Conservation (phyloP, 1,140 invertebrate species). For the Leptoteleia sp. region DNA sequence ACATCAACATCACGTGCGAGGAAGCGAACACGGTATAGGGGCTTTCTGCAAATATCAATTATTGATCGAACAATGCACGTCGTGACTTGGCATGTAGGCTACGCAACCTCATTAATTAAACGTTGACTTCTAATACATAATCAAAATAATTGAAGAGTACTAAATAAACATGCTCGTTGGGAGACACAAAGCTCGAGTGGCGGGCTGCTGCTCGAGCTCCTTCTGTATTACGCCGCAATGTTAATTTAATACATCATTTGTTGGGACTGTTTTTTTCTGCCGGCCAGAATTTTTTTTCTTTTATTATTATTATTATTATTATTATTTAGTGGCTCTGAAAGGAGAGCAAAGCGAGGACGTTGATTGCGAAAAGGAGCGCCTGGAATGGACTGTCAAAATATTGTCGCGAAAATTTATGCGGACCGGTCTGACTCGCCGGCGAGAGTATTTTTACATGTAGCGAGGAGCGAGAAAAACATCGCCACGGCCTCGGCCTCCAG, state of each 20-base stretch:
- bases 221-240: conserved; percentile 6
- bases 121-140: conserved; percentile 30
- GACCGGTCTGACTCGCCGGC: not conserved
- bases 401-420: conserved; percentile 6
- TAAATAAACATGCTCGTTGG: conserved; percentile 25
- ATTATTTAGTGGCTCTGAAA: too few species aligned
- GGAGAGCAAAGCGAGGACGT: too few species aligned
- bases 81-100: conserved; percentile 36
- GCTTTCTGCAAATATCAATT: conserved; percentile 42
- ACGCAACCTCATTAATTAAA: conserved; percentile 36
- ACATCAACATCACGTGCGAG: conserved; percentile 36
- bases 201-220: not conserved
- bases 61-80: conserved; percentile 26
- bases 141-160: conserved; percentile 35
- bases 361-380: not conserved
- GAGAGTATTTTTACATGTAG: conserved; percentile 3
- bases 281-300: too few species aligned
- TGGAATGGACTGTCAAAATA: conserved; percentile 1
- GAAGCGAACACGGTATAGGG: conserved; percentile 20
- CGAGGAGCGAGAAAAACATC: not conserved
- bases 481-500: conserved; percentile 8
- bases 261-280: too few species aligned
- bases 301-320: too few species aligned
- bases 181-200: conserved; percentile 6
- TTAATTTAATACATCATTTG: conserved; percentile 28